phyloP scores from a whole-genome alignment of 2,797 vertebrate genomes.

The Chrysocyon brachyurus region DNA sequence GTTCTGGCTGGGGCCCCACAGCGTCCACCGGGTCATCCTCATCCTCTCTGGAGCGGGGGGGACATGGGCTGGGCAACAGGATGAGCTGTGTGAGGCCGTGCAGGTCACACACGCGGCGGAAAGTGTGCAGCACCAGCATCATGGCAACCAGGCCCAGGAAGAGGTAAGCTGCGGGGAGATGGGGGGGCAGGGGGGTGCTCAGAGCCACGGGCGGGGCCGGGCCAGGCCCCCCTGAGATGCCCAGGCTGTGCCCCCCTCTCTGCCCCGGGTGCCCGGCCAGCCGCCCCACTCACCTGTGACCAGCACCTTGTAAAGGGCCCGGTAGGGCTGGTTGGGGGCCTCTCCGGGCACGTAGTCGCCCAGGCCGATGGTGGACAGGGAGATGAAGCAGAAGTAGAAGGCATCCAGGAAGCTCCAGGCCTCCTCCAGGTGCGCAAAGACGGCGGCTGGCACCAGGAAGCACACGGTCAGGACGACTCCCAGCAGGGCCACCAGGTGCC shows the following conservation, averaged over 20 bases:
- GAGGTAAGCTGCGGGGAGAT: conserved; percentile 90
- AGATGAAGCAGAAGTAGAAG: conserved; percentile 96
- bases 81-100: conserved; percentile 93
- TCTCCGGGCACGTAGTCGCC: conserved; percentile 94
- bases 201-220: background rate
- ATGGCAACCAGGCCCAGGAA: conserved; percentile 93
- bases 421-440: conserved; percentile 91
- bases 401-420: conserved; percentile 94
- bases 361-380: conserved; percentile 95
- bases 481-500: conserved; percentile 91
- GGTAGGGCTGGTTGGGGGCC: conserved; percentile 88
- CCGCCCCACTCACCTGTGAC: conserved; percentile 92
- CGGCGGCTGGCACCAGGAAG: conserved; percentile 91
- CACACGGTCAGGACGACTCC: conserved; percentile 87
- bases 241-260: too few relatives aligned
- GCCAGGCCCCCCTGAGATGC: background rate
- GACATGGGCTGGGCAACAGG: conserved; percentile 89
- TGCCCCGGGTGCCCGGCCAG: background rate
- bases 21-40: conserved; percentile 88
- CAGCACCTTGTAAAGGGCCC: conserved; percentile 92
- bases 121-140: conserved; percentile 94
- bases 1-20: background rate
- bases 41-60: conserved; percentile 90
- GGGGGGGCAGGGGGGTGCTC: background rate
- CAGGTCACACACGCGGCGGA: conserved; percentile 92